Evolutionary conservation across 30 jellyfish, hydroid and myxozoan genomes (phyloP), one percentile per base, ranked within the genome.

Genomic region (Cassiopea xamachana): DNA sequence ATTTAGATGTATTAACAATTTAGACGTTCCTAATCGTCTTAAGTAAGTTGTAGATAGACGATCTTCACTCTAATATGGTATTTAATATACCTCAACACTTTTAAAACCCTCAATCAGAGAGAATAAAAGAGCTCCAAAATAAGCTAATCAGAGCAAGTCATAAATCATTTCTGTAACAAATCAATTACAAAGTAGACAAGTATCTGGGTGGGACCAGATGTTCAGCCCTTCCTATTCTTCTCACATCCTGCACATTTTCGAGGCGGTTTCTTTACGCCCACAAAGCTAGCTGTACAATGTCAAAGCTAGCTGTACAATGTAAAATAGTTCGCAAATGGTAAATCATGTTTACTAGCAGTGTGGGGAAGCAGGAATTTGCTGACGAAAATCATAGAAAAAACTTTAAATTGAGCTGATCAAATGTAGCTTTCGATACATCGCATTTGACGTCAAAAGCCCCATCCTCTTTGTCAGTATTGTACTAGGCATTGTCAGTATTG

Each of bases 41-140:
- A 84, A 73, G 8, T 27, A 43, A 48, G 85, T 69, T 49, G 68
- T 70, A 69, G 80, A 84, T 51, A 73, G 92, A 84, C 92, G 76
- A 71, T 84, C 77, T 74, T 17, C 46, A 64, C 18, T 2, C 81
- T 62, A 82, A 82, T 18, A 62, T 60, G 60, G 77, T 47, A 70
- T 48, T 84, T 27, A 73, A 27, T 46, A 14, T 61, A 84, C 85
- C 84, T 67, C 92, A 84, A 69, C 48, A 39, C 70, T 19, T 51
- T 44, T 67, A 64, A 82, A 82, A 60, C 45, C 79, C 16, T 60
- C 89, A 46, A 75, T 75, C 69, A 47, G 55, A 2, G 80, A 9
- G 55, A 16, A 51, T 43, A 27, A 71, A 71, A 71, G 58, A 71
- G 27, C 50, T 18, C 7, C 4, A 71, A 2, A 43, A 5, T 51